Evolutionary conservation across 2,797 vertebrate species (phyloP).

Genomic region (Eremophila alpestris): DNA sequence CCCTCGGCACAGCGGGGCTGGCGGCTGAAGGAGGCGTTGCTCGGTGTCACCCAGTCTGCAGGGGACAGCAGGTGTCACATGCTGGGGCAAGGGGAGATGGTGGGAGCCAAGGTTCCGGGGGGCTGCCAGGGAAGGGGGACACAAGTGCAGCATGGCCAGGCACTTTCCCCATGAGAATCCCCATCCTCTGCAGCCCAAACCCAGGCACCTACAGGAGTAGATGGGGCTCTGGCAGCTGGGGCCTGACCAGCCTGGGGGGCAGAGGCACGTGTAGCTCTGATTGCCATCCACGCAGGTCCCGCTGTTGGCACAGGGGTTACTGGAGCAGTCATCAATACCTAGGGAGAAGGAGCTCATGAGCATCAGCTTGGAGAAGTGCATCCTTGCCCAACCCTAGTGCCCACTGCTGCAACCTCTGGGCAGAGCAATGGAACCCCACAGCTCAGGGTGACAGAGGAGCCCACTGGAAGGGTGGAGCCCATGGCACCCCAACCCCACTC

Average conservation of each 20-base stretch:
- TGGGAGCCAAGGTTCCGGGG: fast-evolving
- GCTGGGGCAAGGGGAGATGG: neutral
- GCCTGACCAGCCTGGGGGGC: conserved; percentile 84
- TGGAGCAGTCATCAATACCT: conserved; percentile 80
- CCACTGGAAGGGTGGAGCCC: fast-evolving
- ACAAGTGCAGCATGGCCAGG: fast-evolving
- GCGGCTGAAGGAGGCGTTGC: conserved; percentile 47
- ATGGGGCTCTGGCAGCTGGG: conserved; percentile 80
- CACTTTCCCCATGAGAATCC: neutral
- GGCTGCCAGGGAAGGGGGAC: neutral
- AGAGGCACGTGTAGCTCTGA: conserved; percentile 82
- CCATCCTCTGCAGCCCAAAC: fast-evolving
- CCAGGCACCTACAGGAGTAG: conserved; percentile 77
- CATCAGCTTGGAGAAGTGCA: neutral
- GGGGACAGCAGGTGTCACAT: neutral
- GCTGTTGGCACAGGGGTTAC: conserved; percentile 82
- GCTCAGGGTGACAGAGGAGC: neutral
- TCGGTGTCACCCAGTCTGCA: conserved; percentile 43
- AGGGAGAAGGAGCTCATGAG: neutral
- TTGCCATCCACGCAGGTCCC: conserved; percentile 85
- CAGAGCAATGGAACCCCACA: neutral
- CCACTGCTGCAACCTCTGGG: neutral
- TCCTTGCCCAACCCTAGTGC: fast-evolving
- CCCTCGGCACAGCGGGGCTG: conserved; percentile 62
- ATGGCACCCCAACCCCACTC: fast-evolving